Conservation (phyloP, 2,888 invertebrate species). For the Mamestra brassicae region DNA sequence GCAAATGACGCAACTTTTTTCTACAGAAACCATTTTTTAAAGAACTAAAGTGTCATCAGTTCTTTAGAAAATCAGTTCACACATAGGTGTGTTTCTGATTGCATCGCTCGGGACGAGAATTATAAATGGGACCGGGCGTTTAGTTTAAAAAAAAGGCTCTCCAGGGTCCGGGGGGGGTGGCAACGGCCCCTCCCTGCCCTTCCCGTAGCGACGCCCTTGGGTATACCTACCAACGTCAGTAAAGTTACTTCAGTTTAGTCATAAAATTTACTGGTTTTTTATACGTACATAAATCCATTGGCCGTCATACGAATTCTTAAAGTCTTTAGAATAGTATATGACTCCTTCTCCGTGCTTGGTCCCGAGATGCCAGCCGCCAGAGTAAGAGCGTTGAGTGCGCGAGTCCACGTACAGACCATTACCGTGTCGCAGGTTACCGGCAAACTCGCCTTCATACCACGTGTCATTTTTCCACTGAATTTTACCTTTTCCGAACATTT, state of each 20-base stretch:
- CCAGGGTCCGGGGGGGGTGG: no score
- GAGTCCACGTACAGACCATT: slow-evolving; percentile 87
- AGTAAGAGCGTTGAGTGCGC: slow-evolving; percentile 79
- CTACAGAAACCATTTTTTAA: no score
- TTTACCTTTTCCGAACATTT: slow-evolving; percentile 89
- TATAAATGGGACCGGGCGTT: no score
- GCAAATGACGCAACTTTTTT: no score
- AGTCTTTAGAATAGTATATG: slow-evolving; percentile 78
- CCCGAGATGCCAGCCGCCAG: slow-evolving; percentile 88
- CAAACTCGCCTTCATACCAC: slow-evolving; percentile 91
- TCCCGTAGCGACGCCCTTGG: no score
- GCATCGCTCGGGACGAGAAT: no score
- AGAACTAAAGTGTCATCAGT: no score
- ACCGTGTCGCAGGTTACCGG: slow-evolving; percentile 90
- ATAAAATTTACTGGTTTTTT: neutral
- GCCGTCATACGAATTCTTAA: slow-evolving; percentile 83
- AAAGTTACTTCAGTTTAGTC: neutral
- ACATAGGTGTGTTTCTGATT: no score
- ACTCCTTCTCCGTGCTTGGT: slow-evolving; percentile 85
- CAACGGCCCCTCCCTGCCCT: no score
- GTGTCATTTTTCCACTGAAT: slow-evolving; percentile 90
- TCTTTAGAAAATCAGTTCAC: no score
- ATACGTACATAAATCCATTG: slow-evolving; percentile 83
- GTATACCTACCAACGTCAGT: neutral
- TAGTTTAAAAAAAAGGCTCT: no score